Evolutionary conservation across 2,113 vertebrate genomes (phyloP).

Genomic region (Epinephelus lanceolatus): DNA sequence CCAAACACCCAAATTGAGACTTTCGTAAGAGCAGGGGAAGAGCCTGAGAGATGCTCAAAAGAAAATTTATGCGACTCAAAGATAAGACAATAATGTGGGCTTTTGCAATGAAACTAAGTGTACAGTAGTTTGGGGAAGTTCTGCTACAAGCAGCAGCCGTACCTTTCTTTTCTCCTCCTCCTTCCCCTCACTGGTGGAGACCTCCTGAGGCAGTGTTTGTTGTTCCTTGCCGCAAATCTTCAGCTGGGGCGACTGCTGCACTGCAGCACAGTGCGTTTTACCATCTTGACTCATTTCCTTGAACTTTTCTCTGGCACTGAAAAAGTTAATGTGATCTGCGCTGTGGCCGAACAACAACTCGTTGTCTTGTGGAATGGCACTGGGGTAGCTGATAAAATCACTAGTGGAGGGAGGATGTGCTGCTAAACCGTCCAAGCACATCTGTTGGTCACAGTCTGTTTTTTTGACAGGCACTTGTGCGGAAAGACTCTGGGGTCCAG

Average conservation of each 20-base stretch:
- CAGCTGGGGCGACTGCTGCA: conserved; percentile 48
- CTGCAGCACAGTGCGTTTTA: conserved; percentile 71
- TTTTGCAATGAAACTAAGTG: neutral
- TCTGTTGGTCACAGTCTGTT: conserved; percentile 53
- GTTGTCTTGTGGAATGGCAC: conserved; percentile 73
- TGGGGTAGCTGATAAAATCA: conserved; percentile 66
- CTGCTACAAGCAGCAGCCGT: conserved; percentile 14
- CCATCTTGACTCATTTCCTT: conserved; percentile 94
- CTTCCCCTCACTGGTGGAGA: conserved; percentile 39
- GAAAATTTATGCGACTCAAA: neutral
- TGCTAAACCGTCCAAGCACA: conserved; percentile 28
- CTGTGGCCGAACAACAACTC: conserved; percentile 78
- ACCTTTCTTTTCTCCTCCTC: conserved; percentile 78
- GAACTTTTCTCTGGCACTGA: conserved; percentile 96
- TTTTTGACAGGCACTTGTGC: conserved; percentile 62
- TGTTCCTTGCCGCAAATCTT: conserved; percentile 73
- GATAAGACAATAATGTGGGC: neutral
- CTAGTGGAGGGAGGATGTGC: conserved; percentile 42
- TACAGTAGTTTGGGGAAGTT: neutral
- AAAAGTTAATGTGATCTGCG: conserved; percentile 95
- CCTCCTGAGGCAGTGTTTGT: conserved; percentile 59
- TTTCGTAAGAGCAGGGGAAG: neutral
- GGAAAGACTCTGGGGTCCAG: conserved; percentile 38
- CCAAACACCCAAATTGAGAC: neutral
- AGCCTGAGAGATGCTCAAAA: neutral